Conservation (phyloP, 2,888 invertebrate species). For the Mesorhabditis belari region DNA sequence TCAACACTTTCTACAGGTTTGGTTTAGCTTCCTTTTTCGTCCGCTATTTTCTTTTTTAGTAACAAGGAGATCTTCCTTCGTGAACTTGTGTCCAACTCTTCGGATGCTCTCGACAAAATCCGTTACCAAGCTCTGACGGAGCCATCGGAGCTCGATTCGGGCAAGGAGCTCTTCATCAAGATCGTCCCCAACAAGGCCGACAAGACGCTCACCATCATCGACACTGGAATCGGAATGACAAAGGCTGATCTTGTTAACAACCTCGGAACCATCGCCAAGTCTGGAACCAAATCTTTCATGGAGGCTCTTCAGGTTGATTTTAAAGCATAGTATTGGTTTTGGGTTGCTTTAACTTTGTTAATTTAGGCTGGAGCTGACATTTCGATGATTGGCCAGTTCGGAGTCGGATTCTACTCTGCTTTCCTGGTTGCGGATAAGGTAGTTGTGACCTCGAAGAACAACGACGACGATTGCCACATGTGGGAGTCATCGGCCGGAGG, state of each 20-base stretch:
- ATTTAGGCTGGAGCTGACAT: slow-evolving; percentile 86
- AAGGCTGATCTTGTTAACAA: slow-evolving; percentile 98
- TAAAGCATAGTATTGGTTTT: no score
- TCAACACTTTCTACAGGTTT: slow-evolving; percentile 99
- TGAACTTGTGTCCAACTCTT: slow-evolving; percentile 97
- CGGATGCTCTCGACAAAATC: slow-evolving; percentile 73
- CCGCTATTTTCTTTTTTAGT: no score
- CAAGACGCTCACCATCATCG: slow-evolving; percentile 83
- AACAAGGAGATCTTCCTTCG: slow-evolving; percentile 89
- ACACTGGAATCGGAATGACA: slow-evolving; percentile 84
- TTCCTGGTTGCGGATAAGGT: slow-evolving; percentile 83
- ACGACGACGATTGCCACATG: slow-evolving; percentile 93
- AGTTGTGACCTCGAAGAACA: slow-evolving; percentile 85
- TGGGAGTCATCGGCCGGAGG: slow-evolving; percentile 99
- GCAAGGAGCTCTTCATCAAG: slow-evolving; percentile 90
- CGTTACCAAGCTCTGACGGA: slow-evolving; percentile 96
- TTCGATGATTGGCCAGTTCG: slow-evolving; percentile 99
- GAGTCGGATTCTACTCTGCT: slow-evolving; percentile 98
- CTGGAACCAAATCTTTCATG: slow-evolving; percentile 99
- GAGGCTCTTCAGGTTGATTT: slow-evolving; percentile 75
- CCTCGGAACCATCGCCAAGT: slow-evolving; percentile 95
- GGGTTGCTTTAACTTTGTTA: no score
- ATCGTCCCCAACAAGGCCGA: slow-evolving; percentile 92
- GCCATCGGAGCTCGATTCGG: slow-evolving; percentile 80
- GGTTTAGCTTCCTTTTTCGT: no score